Percentiles rank a stretch among this genome's conserved stretches.
Conservation (phyloP, 1,140 invertebrate genomes). For the Drosophila kepulauana region DNA sequence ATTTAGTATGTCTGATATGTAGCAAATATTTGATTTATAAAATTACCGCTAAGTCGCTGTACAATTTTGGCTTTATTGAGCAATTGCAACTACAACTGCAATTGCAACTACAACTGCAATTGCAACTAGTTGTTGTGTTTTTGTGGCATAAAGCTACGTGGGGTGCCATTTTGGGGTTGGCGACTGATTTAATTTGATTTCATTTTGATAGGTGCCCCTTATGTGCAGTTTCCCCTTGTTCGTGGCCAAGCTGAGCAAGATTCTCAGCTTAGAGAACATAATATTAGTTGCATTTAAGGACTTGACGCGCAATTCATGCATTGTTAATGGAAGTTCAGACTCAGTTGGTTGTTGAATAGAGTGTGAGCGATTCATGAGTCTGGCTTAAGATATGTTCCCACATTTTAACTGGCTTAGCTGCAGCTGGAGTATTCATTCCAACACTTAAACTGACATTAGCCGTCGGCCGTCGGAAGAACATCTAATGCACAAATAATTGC, state of each 20-base stretch:
- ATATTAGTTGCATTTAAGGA: slow-evolving; percentile 66
- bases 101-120: too few species aligned
- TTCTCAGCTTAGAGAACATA: slow-evolving; percentile 16
- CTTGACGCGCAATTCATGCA: slow-evolving; percentile 68
- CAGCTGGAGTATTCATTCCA: slow-evolving; percentile 61
- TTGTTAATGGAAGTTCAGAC: slow-evolving; percentile 59
- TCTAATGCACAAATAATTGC: slow-evolving; percentile 82
- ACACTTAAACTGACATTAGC: slow-evolving; percentile 80
- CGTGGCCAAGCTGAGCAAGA: neutral
- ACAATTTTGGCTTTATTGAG: slow-evolving; percentile 30
- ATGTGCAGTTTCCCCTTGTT: neutral
- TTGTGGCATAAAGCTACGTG: slow-evolving; percentile 18
- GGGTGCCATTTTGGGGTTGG: slow-evolving; percentile 59
- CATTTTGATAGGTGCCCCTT: slow-evolving; percentile 1
- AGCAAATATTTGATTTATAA: too few species aligned
- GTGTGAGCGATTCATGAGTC: neutral
- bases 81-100: slow-evolving; percentile 8
- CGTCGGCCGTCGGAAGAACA: slow-evolving; percentile 50
- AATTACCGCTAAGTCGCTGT: neutral
- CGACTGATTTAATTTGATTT: slow-evolving; percentile 55
- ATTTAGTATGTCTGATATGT: too few species aligned
- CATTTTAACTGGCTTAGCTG: slow-evolving; percentile 42
- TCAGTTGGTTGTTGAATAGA: slow-evolving; percentile 28
- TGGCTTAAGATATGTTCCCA: slow-evolving; percentile 32
- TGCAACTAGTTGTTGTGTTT: too few species aligned